Evolutionary conservation across 2,888 invertebrate genomes (phyloP), one percentile per base, ranked within the genome.

Genomic region (Willowsia nigromaculata): DNA sequence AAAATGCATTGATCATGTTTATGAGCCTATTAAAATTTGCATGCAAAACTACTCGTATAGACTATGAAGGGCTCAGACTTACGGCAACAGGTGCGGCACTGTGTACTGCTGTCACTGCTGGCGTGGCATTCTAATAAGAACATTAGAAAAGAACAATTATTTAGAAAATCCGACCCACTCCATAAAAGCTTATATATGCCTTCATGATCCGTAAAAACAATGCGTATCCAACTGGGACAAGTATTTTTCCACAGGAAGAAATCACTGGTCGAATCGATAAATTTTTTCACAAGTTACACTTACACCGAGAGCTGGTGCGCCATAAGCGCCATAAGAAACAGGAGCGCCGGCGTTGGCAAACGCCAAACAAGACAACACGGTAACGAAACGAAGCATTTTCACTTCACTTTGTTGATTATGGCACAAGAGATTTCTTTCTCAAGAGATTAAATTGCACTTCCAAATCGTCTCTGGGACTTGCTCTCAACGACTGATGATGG

Each of bases 301-400:
- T 82, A 82, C 82, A 53, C 82, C 27, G 33, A 62, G n/a, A 27
- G 37, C 83, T 2, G 83, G 68, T 15, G 33, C 68, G 15, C 47
- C 68, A 62, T 62, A 81, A 9, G 9, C 30, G 7, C 30, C 84
- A 53, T 50, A 78, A 4, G 25, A 62, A n/a, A 78, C n/a, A 62
- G 85, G 78, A 43, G 85, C 85, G 43, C 78, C 87, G 33, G 87
- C 90, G 18, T 27, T 33, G 76, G 90, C 87, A 13, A 30, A 11
- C 22, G 84, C 87, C 65, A 62, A 78, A 25, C 78, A 62, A 65
- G 85, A 78, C 33, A 85, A 62, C 85, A 85, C 62, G 50, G 85
- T n/a, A 62, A 85, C 78, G 43, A 85, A 85, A 76, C 85, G 85
- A 76, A 76, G 74, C 85, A 85, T 85, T 3, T 22, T 76, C 71